Evolutionary conservation across 2,797 vertebrate species (phyloP).

Genomic region (Orientallactaga sibirica): DNA sequence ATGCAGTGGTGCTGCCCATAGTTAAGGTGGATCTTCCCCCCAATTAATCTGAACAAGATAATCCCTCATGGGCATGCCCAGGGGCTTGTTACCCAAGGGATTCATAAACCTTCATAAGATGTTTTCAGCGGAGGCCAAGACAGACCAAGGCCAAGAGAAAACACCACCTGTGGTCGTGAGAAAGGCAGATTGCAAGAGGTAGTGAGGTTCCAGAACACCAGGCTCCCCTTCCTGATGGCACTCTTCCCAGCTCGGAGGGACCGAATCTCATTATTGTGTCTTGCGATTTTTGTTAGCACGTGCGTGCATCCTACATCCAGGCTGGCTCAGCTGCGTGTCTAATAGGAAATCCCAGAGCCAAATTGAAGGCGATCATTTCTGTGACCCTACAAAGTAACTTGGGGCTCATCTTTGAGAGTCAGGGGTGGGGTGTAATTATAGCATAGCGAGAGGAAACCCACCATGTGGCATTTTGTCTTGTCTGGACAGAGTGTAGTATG

Average conservation of each 20-base stretch:
- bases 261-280: not conserved
- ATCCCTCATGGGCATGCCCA: too few species aligned
- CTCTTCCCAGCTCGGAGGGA: not conserved
- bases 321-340: not conserved
- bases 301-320: not conserved
- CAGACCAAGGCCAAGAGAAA: not conserved
- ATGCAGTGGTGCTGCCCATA: too few species aligned
- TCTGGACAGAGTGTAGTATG: not conserved
- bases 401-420: not conserved
- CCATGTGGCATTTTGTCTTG: not conserved
- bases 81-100: too few species aligned
- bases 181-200: not conserved
- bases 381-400: not conserved
- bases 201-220: not conserved
- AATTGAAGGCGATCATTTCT: not conserved
- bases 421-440: not conserved
- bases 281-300: not conserved
- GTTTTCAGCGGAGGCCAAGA: not conserved
- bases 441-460: not conserved
- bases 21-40: too few species aligned
- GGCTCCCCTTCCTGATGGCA: not conserved
- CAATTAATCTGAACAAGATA: too few species aligned
- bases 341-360: not conserved
- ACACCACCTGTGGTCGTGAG: rapidly evolving
- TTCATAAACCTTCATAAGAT: not conserved